Percentiles rank a stretch among this genome's conserved stretches.
Conservation (phyloP, 2,888 invertebrate species). For the Nematopogon swammerdamellus region DNA sequence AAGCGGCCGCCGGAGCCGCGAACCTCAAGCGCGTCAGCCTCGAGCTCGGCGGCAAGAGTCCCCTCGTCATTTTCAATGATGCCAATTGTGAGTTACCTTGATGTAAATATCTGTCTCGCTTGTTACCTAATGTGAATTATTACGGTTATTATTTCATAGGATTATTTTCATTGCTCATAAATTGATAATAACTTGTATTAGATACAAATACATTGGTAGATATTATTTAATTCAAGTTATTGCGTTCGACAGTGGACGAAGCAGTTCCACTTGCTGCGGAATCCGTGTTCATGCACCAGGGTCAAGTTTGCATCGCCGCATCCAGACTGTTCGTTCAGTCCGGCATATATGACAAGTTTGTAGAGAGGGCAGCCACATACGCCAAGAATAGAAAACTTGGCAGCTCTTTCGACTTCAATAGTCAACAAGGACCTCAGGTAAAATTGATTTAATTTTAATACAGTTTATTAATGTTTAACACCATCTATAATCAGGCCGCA, state of each 20-base stretch:
- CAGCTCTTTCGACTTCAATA: conserved; percentile 60
- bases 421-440: conserved; percentile 72
- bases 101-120: too few species aligned
- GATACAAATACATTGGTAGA: too few species aligned
- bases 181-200: too few species aligned
- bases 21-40: conserved; percentile 79
- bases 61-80: conserved; percentile 77
- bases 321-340: conserved; percentile 78
- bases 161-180: too few species aligned
- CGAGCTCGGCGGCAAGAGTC: conserved; percentile 88
- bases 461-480: too few species aligned
- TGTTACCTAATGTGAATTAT: too few species aligned
- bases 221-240: too few species aligned
- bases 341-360: conserved; percentile 73
- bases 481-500: too few species aligned
- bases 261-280: not conserved
- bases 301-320: conserved; percentile 47
- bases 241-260: not conserved
- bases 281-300: not conserved
- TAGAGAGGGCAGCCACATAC: conserved; percentile 58
- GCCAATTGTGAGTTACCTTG: conserved; percentile 61
- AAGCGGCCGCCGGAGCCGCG: conserved; percentile 67
- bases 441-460: too few species aligned
- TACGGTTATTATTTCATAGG: too few species aligned
- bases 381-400: conserved; percentile 66